Conservation (phyloP, 2,113 vertebrate genomes). For the Globicephala melas region DNA sequence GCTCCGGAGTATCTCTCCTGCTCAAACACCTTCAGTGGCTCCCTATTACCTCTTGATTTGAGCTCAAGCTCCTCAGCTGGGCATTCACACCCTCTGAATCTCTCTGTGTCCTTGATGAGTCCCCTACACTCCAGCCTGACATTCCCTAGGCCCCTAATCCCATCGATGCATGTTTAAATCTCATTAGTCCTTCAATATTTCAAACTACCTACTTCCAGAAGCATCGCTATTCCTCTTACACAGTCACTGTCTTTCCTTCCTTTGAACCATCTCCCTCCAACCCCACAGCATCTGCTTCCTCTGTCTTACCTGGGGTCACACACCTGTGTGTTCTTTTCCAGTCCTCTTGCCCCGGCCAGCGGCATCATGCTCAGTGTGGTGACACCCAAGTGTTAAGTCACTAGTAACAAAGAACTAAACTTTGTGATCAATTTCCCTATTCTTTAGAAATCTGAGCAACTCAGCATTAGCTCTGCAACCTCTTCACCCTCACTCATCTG, state of each 20-base stretch:
- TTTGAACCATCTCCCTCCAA: not conserved
- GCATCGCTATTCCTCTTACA: accelerated
- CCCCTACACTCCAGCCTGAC: not conserved
- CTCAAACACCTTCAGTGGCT: not conserved
- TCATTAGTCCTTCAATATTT: not conserved
- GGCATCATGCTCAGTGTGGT: not conserved
- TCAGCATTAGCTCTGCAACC: accelerated
- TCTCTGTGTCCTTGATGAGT: accelerated
- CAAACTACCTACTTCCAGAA: not conserved
- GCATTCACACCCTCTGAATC: accelerated
- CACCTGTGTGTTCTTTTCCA: not conserved
- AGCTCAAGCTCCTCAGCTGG: not conserved
- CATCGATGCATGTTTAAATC: accelerated
- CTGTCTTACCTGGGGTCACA: accelerated
- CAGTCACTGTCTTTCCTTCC: accelerated
- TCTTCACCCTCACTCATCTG: not conserved
- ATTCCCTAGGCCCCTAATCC: no score
- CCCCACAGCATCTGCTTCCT: not conserved
- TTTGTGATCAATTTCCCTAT: no score
- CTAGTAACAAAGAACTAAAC: not conserved
- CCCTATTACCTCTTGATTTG: not conserved
- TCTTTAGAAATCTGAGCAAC: not conserved
- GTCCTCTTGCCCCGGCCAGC: no score
- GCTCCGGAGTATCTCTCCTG: not conserved
- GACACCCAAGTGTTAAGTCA: not conserved